phyloP scores from a whole-genome alignment of 2,888 invertebrate species.

The Lasioglossum leucozonium region DNA sequence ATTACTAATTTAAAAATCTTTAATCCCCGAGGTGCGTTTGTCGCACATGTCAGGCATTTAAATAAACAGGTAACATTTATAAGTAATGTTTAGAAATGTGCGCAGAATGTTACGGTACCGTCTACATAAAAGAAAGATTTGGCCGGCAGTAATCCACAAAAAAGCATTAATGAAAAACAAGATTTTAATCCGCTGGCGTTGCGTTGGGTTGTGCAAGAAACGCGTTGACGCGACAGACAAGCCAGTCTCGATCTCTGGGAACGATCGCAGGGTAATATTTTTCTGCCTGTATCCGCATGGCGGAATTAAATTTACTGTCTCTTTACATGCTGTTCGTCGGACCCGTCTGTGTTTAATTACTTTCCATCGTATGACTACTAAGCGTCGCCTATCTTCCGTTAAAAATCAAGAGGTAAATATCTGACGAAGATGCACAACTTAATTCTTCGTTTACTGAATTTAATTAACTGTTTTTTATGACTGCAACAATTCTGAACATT shows the following conservation, averaged over 20 bases:
- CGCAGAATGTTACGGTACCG: no score
- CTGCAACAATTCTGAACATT: no score
- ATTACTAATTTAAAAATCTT: background rate
- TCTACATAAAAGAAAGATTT: background rate
- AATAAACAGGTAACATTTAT: background rate
- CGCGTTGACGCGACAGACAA: background rate
- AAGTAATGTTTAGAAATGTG: background rate
- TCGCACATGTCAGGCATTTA: background rate
- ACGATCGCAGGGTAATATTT: conserved; percentile 26
- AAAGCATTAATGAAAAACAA: conserved; percentile 5
- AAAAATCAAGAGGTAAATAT: conserved; percentile 6
- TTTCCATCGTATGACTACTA: background rate
- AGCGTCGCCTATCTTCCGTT: background rate
- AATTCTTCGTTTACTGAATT: no score
- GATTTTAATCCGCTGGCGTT: conserved; percentile 29
- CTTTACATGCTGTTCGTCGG: conserved; percentile 3
- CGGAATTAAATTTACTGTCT: conserved; percentile 37
- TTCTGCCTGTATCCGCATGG: background rate
- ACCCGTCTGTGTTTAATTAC: conserved; percentile 4
- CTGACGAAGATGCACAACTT: background rate
- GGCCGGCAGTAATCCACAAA: conserved; percentile 20
- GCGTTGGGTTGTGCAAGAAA: background rate
- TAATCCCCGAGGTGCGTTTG: background rate
- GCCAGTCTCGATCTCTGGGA: conserved; percentile 8
- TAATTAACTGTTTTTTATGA: no score